phyloP scores from a whole-genome alignment of 2,113 vertebrate genomes.

The Dinomys branickii region DNA sequence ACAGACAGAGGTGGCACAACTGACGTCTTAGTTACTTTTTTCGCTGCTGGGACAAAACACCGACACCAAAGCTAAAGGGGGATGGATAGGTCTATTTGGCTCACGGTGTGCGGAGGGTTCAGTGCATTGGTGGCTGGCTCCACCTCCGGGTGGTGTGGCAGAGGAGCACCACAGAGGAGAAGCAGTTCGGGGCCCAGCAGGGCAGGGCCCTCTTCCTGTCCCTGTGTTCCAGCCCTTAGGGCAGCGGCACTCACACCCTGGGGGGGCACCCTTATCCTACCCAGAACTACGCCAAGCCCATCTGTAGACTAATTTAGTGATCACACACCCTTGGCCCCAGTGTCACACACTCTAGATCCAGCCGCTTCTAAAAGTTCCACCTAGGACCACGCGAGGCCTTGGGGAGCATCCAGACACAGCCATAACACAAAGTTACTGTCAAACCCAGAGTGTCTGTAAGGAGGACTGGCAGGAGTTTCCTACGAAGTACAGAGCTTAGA shows the following conservation, averaged over 20 bases:
- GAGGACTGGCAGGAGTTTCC: neutral
- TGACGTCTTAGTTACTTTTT: neutral
- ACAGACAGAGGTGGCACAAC: neutral
- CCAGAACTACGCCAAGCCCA: neutral
- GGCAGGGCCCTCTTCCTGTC: neutral
- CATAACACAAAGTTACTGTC: neutral
- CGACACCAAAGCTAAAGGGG: neutral
- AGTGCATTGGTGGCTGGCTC: neutral
- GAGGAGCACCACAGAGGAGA: neutral
- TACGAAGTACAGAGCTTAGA: neutral
- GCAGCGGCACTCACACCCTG: neutral
- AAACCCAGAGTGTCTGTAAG: neutral
- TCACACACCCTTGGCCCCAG: neutral
- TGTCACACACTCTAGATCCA: neutral
- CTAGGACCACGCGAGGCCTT: neutral
- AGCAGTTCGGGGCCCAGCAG: neutral
- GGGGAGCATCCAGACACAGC: no score
- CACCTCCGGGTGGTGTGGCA: neutral
- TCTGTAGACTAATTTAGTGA: neutral
- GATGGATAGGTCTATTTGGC: neutral
- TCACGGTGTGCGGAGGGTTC: neutral
- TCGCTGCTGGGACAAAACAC: neutral
- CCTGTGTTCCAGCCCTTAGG: neutral
- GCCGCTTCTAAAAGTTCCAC: neutral
- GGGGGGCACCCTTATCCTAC: neutral